Base-by-base conservation (phyloP, 2,888 invertebrate species). In the Lacanobia wlatinum region DNA sequence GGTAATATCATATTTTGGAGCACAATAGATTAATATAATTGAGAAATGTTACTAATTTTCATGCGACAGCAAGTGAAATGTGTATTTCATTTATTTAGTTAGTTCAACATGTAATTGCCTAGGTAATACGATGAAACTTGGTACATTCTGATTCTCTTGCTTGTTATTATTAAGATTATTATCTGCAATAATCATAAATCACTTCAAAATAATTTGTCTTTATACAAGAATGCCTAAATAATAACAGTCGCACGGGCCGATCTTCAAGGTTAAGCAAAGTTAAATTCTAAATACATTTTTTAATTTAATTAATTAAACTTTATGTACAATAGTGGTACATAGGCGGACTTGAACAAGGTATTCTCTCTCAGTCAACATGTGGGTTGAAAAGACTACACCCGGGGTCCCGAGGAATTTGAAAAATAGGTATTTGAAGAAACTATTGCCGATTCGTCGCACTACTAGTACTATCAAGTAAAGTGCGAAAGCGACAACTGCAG, bases 1-100 rank as follows among this genome's bases (percentile, higher is more conserved):
- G 0, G 18, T 43, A 38, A 56, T 59, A 28, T 64, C 23, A 9
- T 52, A 9, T 43, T 76, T 64, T 76, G 52, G 12, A 52, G 12
- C 2, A 21, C 48, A 63, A 62, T 56, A 28, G 7, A n/a, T n/a
- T 46, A 61, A 52, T 68, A 34, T 64, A 40, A 28, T 46, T 16
- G n/a, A 14, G 18, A 67, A 70, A 55, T 16, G 70, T 65, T 38
- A 12, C n/a, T 18, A 18, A 61, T 56, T 56, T 56, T 53, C 52
- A 23, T 1, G 8, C 48, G 60, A 56, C 34, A 62, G 60, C 46
- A 23, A n/a, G 60, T 52, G 23, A 43, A 66, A 59, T 68, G 43
- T 23, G 43, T 48, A 38, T 65, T 43, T 67, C 46, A 21, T 2
- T 16, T 53, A 53, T 14, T 28, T 58, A 28, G 40, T 62, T 40